These are phyloP conservation scores for Salmo trutta DNA, from an alignment of 2,797 vertebrate genomes.

Conservation along the genomic window DNA sequence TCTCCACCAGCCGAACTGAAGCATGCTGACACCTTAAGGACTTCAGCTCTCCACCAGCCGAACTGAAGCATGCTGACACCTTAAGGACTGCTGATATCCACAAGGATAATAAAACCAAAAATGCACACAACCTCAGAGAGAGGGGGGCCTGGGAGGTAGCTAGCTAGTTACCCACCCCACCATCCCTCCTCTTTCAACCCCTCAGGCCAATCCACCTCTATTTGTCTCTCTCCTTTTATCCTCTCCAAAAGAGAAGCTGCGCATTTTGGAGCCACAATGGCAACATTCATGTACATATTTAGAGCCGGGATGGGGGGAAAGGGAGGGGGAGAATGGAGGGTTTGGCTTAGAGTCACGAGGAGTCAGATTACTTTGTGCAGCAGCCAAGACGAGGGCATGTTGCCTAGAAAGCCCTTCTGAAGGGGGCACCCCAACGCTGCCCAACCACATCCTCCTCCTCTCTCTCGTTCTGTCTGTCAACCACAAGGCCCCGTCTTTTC, in stretches of 20 bases:
- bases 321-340: conserved; percentile 16
- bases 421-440: conserved; percentile 26
- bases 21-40: no score
- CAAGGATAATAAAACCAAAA: no score
- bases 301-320: conserved; percentile 25
- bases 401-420: conserved; percentile 49
- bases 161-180: not conserved
- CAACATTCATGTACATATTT: conserved; percentile 41
- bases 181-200: not conserved
- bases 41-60: no score
- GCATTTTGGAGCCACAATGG: conserved; percentile 22
- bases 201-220: conserved; percentile 24
- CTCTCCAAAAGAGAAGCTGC: conserved; percentile 14
- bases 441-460: conserved; percentile 39
- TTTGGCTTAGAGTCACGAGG: conserved; percentile 29
- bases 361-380: conserved; percentile 42
- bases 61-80: no score
- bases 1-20: no score
- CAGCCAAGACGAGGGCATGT: conserved; percentile 37
- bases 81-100: no score
- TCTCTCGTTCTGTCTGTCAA: conserved; percentile 7
- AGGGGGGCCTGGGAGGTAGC: conserved; percentile 27
- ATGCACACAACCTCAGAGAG: no score
- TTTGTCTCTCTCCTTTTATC: conserved; percentile 32
- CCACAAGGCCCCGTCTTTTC: conserved; percentile 4